These are phyloP conservation scores for Holothuria glaberrima DNA, from an alignment of 35 echinoderm and acorn worm genomes.

Conservation along the genomic window DNA sequence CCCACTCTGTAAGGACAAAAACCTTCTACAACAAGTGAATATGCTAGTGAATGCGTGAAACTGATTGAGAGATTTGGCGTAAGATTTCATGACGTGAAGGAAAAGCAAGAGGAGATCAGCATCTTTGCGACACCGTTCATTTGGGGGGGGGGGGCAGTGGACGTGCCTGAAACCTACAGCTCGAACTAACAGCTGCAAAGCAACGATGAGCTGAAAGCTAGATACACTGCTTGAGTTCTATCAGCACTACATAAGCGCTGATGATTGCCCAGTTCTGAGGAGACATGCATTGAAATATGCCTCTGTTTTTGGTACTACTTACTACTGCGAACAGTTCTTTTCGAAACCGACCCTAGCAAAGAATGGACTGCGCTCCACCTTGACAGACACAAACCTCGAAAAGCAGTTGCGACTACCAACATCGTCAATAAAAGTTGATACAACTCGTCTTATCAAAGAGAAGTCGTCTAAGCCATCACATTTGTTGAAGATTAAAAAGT, in stretches of 20 bases:
- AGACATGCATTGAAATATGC: slow-evolving; percentile 13
- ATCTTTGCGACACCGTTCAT: slow-evolving; percentile 10
- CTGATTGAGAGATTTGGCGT: neutral
- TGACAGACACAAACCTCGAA: neutral
- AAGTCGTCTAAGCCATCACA: slow-evolving; percentile 12
- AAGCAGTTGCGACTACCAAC: slow-evolving; percentile 16
- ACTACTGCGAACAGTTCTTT: slow-evolving; percentile 3
- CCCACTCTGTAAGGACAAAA: slow-evolving; percentile 7
- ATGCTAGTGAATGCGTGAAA: slow-evolving; percentile 1
- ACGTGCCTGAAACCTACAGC: neutral
- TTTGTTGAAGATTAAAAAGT: too few relatives aligned
- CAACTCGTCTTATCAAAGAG: neutral
- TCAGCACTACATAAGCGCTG: neutral
- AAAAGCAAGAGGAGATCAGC: neutral
- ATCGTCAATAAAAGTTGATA: neutral
- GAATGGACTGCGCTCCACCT: neutral
- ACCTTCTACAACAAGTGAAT: neutral
- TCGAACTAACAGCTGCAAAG: slow-evolving; percentile 9
- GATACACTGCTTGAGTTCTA: slow-evolving; percentile 13
- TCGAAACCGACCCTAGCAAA: neutral
- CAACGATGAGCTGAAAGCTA: slow-evolving; percentile 27
- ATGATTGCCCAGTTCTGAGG: neutral
- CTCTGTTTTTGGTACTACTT: slow-evolving; percentile 1
- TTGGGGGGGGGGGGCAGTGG: neutral
- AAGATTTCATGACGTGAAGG: neutral